Evolutionary conservation across 2,888 invertebrate genomes (phyloP).

Genomic region (Malachius bipustulatus): DNA sequence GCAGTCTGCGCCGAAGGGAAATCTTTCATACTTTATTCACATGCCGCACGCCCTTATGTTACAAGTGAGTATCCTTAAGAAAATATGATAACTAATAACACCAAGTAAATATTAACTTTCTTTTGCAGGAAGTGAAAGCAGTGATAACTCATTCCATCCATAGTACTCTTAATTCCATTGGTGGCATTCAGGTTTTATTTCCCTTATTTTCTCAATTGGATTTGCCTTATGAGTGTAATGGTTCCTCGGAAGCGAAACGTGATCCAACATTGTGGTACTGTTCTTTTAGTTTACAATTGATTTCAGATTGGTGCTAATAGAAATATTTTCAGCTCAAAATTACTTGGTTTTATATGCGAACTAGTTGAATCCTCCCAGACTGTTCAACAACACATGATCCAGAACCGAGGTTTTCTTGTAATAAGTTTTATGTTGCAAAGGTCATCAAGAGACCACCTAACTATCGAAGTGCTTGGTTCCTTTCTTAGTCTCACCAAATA

Average conservation of each 20-base stretch:
- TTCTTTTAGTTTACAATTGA: too few relatives aligned
- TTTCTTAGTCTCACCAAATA: constrained; percentile 87
- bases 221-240: constrained; percentile 73
- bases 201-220: constrained; percentile 97
- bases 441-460: constrained; percentile 85
- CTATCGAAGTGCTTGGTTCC: constrained; percentile 84
- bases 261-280: constrained; percentile 77
- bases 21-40: constrained; percentile 95
- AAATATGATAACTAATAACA: neutral
- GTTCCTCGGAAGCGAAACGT: constrained; percentile 66
- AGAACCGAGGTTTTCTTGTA: constrained; percentile 95
- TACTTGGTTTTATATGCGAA: constrained; percentile 94
- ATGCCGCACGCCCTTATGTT: constrained; percentile 99
- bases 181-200: constrained; percentile 95
- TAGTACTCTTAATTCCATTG: constrained; percentile 96
- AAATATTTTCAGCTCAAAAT: constrained; percentile 61
- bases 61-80: constrained; percentile 51
- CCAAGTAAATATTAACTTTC: neutral
- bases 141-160: constrained; percentile 99
- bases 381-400: constrained; percentile 98
- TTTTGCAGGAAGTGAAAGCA: constrained; percentile 88
- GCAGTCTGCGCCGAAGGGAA: constrained; percentile 96
- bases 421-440: constrained; percentile 94
- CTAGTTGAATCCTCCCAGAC: constrained; percentile 93
- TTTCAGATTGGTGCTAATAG: too few relatives aligned